Evolutionary conservation across 2,113 vertebrate species (phyloP).

Genomic region (Vidua macroura): DNA sequence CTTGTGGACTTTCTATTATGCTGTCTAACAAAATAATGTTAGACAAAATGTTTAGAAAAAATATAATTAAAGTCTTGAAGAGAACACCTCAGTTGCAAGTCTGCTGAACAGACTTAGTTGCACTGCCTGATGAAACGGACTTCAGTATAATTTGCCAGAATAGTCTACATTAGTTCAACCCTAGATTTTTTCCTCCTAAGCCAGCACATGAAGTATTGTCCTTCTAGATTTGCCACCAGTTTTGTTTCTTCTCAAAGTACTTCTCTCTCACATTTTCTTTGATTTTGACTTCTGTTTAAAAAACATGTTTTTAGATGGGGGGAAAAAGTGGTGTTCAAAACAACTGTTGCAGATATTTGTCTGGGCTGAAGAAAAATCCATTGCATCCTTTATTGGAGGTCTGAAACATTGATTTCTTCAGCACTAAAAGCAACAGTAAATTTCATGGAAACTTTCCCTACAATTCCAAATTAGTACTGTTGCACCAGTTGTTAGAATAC

Average conservation of each 20-base stretch:
- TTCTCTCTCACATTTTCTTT: not conserved
- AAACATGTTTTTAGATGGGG: not conserved
- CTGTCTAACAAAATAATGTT: not conserved
- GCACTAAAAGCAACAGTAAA: not conserved
- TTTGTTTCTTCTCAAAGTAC: not conserved
- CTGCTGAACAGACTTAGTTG: not conserved
- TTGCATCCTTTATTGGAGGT: not conserved
- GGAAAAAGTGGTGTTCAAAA: not conserved
- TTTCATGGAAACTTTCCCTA: not conserved
- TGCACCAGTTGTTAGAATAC: not conserved
- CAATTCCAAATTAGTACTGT: not conserved
- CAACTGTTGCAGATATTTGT: not conserved
- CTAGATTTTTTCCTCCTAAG: not conserved
- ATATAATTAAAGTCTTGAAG: not conserved
- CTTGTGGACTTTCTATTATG: not conserved
- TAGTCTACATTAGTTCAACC: not conserved
- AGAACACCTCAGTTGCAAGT: not conserved
- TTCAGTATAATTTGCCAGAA: not conserved
- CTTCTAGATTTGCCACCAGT: not conserved
- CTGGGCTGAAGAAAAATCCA: not conserved
- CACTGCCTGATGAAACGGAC: not conserved
- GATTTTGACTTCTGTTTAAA: not conserved
- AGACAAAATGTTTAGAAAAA: not conserved
- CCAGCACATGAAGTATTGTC: fast-evolving
- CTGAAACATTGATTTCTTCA: not conserved